Evolutionary conservation across 2,797 vertebrate species (phyloP), one percentile per base, ranked within the genome.

Genomic region (Dermochelys coriacea): DNA sequence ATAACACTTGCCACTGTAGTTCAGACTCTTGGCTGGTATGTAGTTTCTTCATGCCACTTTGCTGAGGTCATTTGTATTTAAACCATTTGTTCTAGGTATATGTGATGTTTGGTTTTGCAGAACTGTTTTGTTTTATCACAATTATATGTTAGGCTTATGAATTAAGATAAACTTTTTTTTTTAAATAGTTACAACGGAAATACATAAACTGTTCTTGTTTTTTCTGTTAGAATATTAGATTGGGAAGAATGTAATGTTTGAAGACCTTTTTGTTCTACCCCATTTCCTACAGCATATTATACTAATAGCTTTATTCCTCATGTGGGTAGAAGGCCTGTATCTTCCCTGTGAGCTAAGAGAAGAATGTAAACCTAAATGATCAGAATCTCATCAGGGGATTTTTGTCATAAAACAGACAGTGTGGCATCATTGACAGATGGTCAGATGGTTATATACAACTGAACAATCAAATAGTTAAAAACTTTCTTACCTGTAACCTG

Each of bases 371-470:
- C 31, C 80, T 82, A 88, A 86, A 64, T 80, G 54, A 87, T 90
- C 89, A 86, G 0, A 1, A 71, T 96, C 57, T 95, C 64, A 91
- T 51, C 82, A 82, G 41, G 37, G 52, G 52, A 88, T 19, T 89
- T 93, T 55, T 18, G n/a, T 80, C 87, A 89, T 92, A 90, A 85
- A 95, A 89, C 79, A 89, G 79, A 61, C 84, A 82, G 52, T 83
- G 55, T 95, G 81, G 7, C 91, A 83, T 97, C 95, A 77, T 89
- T 94, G 74, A 84, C 75, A 54, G 54, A 54, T 54, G 23, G 79
- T 68, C n/a, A n/a, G n/a, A n/a, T n/a, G n/a, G n/a, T n/a, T 85
- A 93, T 8, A 57, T 88, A 95, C 51, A 86, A 0, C 50, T 79
- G 78, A 95, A 37, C 23, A 74, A 86, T 78, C 82, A 88, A 95